These are phyloP conservation scores for Myzus persicae DNA, from an alignment of 1,140 invertebrate species.

Conservation along the genomic window DNA sequence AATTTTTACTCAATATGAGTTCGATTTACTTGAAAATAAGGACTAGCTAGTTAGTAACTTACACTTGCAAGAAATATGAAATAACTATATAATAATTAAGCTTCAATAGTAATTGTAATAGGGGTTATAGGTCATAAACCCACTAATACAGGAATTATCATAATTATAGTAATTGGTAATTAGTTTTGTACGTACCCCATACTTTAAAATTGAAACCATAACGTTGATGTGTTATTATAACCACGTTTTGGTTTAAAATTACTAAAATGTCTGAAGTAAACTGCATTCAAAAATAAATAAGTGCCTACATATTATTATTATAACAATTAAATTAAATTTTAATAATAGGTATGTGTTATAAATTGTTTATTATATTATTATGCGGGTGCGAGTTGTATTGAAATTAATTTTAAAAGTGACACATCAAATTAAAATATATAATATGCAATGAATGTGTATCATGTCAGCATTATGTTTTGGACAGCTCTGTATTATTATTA, in stretches of 20 bases:
- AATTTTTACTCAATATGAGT: neutral
- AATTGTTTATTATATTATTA: conserved; percentile 15
- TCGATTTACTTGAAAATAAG: neutral
- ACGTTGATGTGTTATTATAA: neutral
- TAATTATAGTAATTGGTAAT: neutral
- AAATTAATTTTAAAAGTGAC: conserved; percentile 19
- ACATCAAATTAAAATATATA: neutral
- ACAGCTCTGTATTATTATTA: neutral
- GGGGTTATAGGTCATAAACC: neutral
- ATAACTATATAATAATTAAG: neutral
- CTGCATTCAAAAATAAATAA: no score
- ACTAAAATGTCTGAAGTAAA: neutral
- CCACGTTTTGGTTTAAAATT: neutral
- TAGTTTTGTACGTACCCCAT: neutral
- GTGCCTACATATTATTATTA: neutral
- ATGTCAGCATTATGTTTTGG: neutral
- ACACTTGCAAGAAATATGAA: neutral
- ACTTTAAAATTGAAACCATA: neutral
- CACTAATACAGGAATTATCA: neutral
- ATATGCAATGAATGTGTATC: neutral
- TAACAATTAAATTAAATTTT: neutral
- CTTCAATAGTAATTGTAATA: neutral
- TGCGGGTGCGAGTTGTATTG: neutral
- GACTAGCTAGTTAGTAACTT: neutral
- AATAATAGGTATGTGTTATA: neutral